Evolutionary conservation across 2,797 vertebrate genomes (phyloP).

Genomic region (Pseudocheirus occidentalis): DNA sequence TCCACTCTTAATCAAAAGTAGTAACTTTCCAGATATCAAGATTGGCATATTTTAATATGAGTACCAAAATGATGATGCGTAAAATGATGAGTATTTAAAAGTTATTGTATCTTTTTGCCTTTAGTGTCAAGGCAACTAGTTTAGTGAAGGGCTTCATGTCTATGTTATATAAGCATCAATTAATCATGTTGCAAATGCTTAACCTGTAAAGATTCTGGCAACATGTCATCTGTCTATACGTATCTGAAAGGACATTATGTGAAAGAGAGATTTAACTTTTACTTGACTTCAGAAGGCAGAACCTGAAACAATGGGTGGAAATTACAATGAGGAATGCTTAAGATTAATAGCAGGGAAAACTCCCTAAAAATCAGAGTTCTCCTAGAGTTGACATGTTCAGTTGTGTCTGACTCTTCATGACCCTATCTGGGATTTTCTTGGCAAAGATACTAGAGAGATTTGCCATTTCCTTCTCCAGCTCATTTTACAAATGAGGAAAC

Average conservation of each 20-base stretch:
- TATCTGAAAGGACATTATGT: neutral
- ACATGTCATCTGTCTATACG: neutral
- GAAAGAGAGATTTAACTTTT: neutral
- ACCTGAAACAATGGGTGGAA: neutral
- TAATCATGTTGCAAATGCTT: neutral
- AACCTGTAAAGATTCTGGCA: neutral
- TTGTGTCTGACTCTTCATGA: neutral
- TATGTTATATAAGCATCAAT: neutral
- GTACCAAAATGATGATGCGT: neutral
- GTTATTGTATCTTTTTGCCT: neutral
- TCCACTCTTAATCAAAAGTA: neutral
- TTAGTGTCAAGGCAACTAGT: neutral
- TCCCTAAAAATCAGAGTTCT: neutral
- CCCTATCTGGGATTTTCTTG: neutral
- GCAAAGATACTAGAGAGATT: neutral
- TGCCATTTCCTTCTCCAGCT: neutral
- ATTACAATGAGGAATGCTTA: neutral
- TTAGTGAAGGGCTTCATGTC: neutral
- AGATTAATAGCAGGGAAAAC: neutral
- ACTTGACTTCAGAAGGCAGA: neutral
- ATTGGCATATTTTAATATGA: neutral
- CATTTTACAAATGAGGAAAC: neutral
- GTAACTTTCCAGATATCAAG: neutral
- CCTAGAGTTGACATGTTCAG: neutral
- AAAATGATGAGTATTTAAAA: neutral